Base-by-base conservation (phyloP, 1,140 invertebrate species). In the Danaus melanippus region DNA sequence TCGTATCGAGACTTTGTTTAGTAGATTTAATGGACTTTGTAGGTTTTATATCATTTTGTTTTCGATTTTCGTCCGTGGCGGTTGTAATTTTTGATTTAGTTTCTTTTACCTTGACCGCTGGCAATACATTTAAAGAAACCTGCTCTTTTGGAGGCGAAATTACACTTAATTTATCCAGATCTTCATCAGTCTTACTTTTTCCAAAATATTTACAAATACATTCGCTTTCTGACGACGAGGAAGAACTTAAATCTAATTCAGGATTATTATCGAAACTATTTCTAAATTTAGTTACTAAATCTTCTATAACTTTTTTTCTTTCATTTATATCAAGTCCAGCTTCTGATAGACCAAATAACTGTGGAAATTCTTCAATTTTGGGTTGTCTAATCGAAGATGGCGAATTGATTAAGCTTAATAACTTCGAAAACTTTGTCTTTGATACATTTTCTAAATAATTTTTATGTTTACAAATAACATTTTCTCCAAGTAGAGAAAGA, bases 401-500 rank as follows among this genome's bases (percentile, higher is more conserved):
- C 42, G 44, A 10, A 41, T 67, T 66, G 12, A 69, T 42, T 40
- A 66, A 51, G 17, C 57, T 46, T 8, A 69, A 50, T 17, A 74
- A 51, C 47, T 74, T 68, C 6, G 44, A 47, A 15, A 74, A 51
- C 51, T 74, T 65, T 5, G 44, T 15, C 12, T 50, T 52, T 9
- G 46, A 56, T 45, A 48, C 15, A n/a, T n/a, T 15, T 11, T 62
- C 61, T 41, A 57, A 53, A 48, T 56, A 53, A 6, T 64, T n/a
- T 46, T 51, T 60, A 40, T 66, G 51, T 11, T 39, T 47, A 55
- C 58, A 71, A 41, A 55, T 46, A 8, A 52, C 50, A 39, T 64
- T 42, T 45, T 9, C 50, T 46, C 61, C 52, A 8, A 67, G 9
- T 15, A 68, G 48, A 9, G 51, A 43, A 49, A 60, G 17, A 9